Percentiles rank a stretch among this genome's conserved stretches.
These are phyloP conservation scores for Caenorhabditis wallacei DNA, from an alignment of 2,888 invertebrate species.

Conservation along the genomic window DNA sequence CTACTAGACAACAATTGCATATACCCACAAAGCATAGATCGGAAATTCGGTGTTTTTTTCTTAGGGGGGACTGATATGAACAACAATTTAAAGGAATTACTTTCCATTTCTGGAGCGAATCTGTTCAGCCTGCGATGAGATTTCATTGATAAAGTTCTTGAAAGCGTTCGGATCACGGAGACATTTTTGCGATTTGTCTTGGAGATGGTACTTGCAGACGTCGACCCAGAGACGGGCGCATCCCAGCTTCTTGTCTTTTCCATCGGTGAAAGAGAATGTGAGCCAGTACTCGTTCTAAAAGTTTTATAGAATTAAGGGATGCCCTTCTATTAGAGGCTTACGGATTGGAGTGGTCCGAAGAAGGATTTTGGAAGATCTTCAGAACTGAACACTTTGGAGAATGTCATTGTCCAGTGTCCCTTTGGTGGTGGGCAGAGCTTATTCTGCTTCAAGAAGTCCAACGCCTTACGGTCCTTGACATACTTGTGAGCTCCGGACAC, in stretches of 20 bases:
- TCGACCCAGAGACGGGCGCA: conserved; percentile 83
- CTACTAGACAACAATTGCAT: conserved; percentile 37
- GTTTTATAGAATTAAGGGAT: not conserved
- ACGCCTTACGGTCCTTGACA: conserved; percentile 80
- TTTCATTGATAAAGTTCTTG: conserved; percentile 83
- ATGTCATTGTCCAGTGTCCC: conserved; percentile 83
- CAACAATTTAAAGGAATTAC: conserved; percentile 19
- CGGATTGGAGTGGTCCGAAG: conserved; percentile 83
- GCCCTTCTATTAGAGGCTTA: conserved; percentile 30
- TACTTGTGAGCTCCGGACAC: conserved; percentile 83
- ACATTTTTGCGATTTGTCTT: conserved; percentile 81
- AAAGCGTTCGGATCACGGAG: conserved; percentile 83
- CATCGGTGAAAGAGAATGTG: conserved; percentile 83
- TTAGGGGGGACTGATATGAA: not conserved
- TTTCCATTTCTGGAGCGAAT: conserved; percentile 77
- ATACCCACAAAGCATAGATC: conserved; percentile 44
- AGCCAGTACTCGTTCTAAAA: conserved; percentile 83
- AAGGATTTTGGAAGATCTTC: conserved; percentile 83
- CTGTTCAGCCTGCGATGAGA: conserved; percentile 82
- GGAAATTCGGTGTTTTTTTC: conserved; percentile 16
- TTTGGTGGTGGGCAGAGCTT: conserved; percentile 76
- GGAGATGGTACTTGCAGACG: conserved; percentile 82
- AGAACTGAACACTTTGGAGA: conserved; percentile 83
- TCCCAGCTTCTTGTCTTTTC: conserved; percentile 81
- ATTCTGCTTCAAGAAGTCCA: conserved; percentile 78